A percentile compares a stretch with the other conserved stretches of the same genome.
phyloP scores from a whole-genome alignment of 1,140 invertebrate species.

The Zaprionus africanus region DNA sequence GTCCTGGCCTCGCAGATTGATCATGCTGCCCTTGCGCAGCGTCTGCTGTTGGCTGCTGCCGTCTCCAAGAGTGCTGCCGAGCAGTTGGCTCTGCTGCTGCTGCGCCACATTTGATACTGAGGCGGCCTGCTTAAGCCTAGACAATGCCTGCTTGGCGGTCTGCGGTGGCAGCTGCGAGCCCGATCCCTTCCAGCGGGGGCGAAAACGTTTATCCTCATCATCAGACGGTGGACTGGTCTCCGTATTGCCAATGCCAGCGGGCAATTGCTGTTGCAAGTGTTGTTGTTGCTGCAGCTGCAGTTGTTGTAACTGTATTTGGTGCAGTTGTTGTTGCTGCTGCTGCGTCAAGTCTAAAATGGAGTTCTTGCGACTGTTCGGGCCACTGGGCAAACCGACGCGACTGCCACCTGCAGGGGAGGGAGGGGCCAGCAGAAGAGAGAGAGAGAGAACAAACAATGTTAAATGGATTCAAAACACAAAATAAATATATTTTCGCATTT shows the following conservation, averaged over 20 bases:
- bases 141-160: constrained; percentile 76
- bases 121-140: constrained; percentile 75
- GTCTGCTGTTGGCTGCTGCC: constrained; percentile 45
- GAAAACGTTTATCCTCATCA: constrained; percentile 75
- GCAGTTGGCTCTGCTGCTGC: constrained; percentile 50
- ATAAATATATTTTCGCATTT: background rate
- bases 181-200: constrained; percentile 83
- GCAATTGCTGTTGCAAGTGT: constrained; percentile 61
- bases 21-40: constrained; percentile 67
- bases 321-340: constrained; percentile 65
- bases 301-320: constrained; percentile 62
- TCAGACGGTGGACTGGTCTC: constrained; percentile 85
- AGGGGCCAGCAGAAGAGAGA: background rate
- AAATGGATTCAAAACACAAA: background rate
- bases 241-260: constrained; percentile 74
- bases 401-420: constrained; percentile 60
- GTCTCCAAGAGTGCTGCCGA: constrained; percentile 38
- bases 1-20: constrained; percentile 51
- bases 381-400: constrained; percentile 76
- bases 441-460: constrained; percentile 10
- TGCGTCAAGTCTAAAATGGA: constrained; percentile 74
- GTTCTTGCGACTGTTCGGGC: constrained; percentile 76
- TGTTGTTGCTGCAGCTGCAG: constrained; percentile 55
- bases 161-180: constrained; percentile 80
- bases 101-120: constrained; percentile 78